Evolutionary conservation across 2,888 invertebrate species (phyloP).

Genomic region (Phyto melanocephala): DNA sequence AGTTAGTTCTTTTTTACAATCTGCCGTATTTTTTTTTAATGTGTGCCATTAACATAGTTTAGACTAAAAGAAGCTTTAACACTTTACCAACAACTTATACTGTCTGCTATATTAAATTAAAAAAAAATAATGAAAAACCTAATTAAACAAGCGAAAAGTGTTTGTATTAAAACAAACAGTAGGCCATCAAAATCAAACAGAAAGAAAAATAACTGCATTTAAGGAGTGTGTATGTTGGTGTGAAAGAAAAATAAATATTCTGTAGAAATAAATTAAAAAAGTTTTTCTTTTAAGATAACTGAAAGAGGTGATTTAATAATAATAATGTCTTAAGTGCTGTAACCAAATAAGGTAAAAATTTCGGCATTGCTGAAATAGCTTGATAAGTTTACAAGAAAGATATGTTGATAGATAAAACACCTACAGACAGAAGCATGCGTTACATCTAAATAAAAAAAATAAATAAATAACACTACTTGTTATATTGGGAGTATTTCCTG

Average conservation of each 20-base stretch:
- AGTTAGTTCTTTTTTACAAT: constrained; percentile 8
- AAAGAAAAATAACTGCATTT: constrained; percentile 22
- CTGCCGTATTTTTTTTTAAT: constrained; percentile 16
- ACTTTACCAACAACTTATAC: constrained; percentile 48
- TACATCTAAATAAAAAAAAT: too few relatives aligned
- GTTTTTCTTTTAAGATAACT: too few relatives aligned
- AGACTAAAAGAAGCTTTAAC: constrained; percentile 38
- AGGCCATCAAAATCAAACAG: constrained; percentile 42
- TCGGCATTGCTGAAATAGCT: too few relatives aligned
- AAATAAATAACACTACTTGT: too few relatives aligned
- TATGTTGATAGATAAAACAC: too few relatives aligned
- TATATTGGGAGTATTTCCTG: too few relatives aligned
- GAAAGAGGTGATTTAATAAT: too few relatives aligned
- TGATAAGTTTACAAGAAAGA: too few relatives aligned
- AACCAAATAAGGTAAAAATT: too few relatives aligned
- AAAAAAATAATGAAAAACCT: background rate
- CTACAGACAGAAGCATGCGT: too few relatives aligned
- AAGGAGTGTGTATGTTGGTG: constrained; percentile 11
- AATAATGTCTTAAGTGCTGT: too few relatives aligned
- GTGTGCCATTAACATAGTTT: constrained; percentile 63
- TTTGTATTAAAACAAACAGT: constrained; percentile 12
- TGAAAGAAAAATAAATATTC: background rate
- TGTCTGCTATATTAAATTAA: constrained; percentile 20
- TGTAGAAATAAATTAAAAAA: background rate
- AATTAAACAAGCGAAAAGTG: constrained; percentile 23